Evolutionary conservation across 2,797 vertebrate species (phyloP).

Genomic region (Phalanger gymnotis): DNA sequence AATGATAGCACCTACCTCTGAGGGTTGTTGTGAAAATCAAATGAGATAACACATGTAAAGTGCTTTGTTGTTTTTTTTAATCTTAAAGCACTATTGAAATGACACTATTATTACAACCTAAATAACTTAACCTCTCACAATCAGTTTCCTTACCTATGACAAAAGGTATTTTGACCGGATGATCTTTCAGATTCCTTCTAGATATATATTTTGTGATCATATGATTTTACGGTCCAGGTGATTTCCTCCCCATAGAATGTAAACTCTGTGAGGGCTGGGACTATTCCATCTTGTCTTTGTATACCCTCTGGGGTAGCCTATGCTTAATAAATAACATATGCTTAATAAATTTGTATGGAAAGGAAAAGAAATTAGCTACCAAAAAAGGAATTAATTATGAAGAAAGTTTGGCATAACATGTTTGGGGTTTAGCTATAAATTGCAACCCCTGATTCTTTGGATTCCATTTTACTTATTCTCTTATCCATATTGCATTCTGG

Average conservation of each 20-base stretch:
- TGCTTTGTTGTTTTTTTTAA: background rate
- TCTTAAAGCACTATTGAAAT: background rate
- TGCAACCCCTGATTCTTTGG: background rate
- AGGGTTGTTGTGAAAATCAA: background rate
- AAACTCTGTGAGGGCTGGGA: background rate
- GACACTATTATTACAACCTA: background rate
- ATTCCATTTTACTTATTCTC: background rate
- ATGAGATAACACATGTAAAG: background rate
- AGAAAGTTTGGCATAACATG: background rate
- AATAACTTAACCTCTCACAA: background rate
- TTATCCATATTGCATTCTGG: background rate
- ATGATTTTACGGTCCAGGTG: background rate
- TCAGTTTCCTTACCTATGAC: background rate
- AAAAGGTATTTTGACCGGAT: background rate
- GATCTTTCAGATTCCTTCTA: background rate
- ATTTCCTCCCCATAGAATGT: background rate
- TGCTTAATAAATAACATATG: background rate
- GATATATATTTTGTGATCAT: background rate
- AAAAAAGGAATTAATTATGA: background rate
- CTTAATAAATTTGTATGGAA: background rate
- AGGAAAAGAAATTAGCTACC: background rate
- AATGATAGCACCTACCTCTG: background rate
- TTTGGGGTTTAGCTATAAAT: background rate
- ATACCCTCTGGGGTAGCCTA: background rate
- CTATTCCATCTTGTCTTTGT: background rate